These are phyloP conservation scores for Vanessa cardui DNA, from an alignment of 2,888 invertebrate genomes.

Conservation along the genomic window DNA sequence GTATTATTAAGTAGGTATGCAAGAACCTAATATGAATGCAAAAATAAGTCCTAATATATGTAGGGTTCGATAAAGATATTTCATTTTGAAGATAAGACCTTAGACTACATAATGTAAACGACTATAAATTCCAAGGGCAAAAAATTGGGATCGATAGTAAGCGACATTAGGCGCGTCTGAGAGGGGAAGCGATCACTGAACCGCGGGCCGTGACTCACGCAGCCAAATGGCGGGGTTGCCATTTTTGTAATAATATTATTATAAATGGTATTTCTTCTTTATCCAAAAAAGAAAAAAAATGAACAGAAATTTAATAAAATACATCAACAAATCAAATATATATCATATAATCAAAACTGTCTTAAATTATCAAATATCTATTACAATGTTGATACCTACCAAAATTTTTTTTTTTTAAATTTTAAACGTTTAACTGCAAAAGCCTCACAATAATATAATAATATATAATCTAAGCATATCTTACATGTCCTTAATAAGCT, in stretches of 20 bases:
- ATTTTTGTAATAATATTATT: conserved; percentile 4
- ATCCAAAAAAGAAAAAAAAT: neutral
- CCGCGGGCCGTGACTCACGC: conserved; percentile 50
- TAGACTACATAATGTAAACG: neutral
- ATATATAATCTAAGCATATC: neutral
- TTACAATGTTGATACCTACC: too few relatives aligned
- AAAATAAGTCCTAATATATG: too few relatives aligned
- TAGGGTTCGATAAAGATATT: neutral
- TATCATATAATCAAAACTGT: too few relatives aligned
- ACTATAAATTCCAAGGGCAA: conserved; percentile 32
- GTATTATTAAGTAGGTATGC: too few relatives aligned
- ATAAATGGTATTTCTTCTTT: neutral
- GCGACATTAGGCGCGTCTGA: conserved; percentile 51
- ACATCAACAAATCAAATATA: too few relatives aligned
- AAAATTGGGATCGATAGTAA: conserved; percentile 52
- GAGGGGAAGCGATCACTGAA: conserved; percentile 56
- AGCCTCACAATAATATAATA: too few relatives aligned
- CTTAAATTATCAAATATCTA: too few relatives aligned
- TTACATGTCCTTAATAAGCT: neutral
- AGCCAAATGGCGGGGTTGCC: conserved; percentile 28
- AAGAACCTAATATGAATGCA: too few relatives aligned
- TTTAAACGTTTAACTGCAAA: too few relatives aligned
- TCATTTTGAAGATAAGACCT: neutral
- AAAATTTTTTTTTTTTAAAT: too few relatives aligned
- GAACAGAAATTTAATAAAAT: too few relatives aligned